A percentile compares a stretch with the other conserved stretches of the same genome.
phyloP scores from a whole-genome alignment of 2,888 invertebrate species.

The Lydus trimaculatus region DNA sequence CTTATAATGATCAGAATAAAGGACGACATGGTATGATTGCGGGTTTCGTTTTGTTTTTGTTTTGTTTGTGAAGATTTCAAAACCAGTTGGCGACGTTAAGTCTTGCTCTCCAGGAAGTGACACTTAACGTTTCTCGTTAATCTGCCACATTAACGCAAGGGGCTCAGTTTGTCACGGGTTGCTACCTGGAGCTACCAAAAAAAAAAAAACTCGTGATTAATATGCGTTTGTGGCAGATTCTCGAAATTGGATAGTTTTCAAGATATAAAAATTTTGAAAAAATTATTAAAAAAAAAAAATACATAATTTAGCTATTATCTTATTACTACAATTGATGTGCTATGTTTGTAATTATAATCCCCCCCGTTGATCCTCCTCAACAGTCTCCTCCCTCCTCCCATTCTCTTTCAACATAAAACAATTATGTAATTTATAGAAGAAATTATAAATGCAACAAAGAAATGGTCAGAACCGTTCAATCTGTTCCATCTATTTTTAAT shows the following conservation, averaged over 20 bases:
- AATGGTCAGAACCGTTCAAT: constrained; percentile 45
- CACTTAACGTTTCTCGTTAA: constrained; percentile 58
- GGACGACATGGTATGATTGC: constrained; percentile 31
- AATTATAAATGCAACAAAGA: constrained; percentile 17
- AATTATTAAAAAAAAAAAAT: constrained; percentile 17
- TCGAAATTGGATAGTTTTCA: constrained; percentile 36
- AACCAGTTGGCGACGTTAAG: constrained; percentile 43
- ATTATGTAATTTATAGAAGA: constrained; percentile 40
- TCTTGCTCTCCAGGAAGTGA: constrained; percentile 56
- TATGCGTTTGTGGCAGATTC: constrained; percentile 48
- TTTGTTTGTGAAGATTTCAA: constrained; percentile 19
- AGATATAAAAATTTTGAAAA: not conserved
- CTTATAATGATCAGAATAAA: constrained; percentile 12
- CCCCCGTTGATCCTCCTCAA: not conserved
- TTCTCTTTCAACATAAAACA: constrained; percentile 40
- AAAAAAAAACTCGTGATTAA: constrained; percentile 46
- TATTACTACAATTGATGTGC: constrained; percentile 56
- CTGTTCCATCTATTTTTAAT: constrained; percentile 36
- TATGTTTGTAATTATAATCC: constrained; percentile 56
- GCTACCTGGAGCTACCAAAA: constrained; percentile 58
- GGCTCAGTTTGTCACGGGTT: constrained; percentile 66
- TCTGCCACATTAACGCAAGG: constrained; percentile 61
- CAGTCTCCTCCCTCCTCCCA: constrained; percentile 36
- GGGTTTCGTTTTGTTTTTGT: constrained; percentile 7
- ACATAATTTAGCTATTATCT: constrained; percentile 57